phyloP scores from a whole-genome alignment of 1,140 invertebrate genomes.

The Wiebesia pumilae region DNA sequence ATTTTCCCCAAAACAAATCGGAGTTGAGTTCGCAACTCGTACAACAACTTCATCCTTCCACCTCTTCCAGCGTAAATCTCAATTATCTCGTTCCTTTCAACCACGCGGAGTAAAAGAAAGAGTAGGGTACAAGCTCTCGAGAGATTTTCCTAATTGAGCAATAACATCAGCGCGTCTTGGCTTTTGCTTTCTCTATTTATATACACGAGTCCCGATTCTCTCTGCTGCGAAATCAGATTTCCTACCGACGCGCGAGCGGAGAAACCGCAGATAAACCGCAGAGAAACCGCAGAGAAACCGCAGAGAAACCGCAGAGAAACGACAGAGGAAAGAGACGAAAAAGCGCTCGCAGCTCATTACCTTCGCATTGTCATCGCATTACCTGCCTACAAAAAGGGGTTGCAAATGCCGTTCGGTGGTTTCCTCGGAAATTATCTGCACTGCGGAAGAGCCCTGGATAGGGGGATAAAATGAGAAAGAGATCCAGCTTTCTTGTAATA shows the following conservation, averaged over 20 bases:
- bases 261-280: too few species aligned
- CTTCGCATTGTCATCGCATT: conserved; percentile 53
- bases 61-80: conserved; percentile 27
- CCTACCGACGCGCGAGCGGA: conserved; percentile 1
- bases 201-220: neutral
- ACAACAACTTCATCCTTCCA: conserved; percentile 4
- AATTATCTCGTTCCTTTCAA: conserved; percentile 13
- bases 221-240: neutral
- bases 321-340: neutral
- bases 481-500: neutral
- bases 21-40: neutral
- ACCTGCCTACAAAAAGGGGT: conserved; percentile 41
- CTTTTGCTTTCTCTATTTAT: conserved; percentile 30
- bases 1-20: conserved; percentile 1
- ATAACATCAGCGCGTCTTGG: conserved; percentile 24
- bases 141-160: conserved; percentile 49
- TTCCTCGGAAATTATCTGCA: conserved; percentile 36
- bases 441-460: neutral
- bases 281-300: neutral
- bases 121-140: neutral
- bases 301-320: neutral
- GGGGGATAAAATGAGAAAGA: neutral
- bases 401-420: conserved; percentile 16
- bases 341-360: conserved; percentile 51
- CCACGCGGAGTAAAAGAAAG: neutral